Evolutionary conservation across 2,113 vertebrate species (phyloP).

Genomic region (Bos javanicus): DNA sequence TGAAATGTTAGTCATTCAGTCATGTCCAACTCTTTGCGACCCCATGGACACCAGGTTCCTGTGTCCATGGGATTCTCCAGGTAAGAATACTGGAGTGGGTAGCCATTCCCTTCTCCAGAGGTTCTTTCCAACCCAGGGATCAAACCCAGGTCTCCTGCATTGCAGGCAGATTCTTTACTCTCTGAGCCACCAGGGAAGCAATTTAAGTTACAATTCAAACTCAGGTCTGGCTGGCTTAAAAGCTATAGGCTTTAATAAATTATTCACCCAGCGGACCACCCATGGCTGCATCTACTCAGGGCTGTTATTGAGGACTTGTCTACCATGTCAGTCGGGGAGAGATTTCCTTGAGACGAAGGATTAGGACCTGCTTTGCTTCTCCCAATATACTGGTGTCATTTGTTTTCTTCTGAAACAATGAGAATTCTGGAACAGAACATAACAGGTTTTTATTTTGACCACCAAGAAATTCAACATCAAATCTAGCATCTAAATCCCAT

Average conservation of each 20-base stretch:
- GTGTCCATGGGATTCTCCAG: not conserved
- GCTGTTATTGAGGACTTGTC: not conserved
- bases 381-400: not conserved
- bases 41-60: not conserved
- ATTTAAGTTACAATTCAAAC: not conserved
- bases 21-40: not conserved
- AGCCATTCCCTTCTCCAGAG: not conserved
- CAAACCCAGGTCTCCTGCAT: not conserved
- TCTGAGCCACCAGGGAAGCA: not conserved
- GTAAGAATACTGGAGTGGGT: not conserved
- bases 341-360: not conserved
- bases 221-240: not conserved
- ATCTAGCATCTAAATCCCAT: not conserved
- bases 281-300: not conserved
- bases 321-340: not conserved
- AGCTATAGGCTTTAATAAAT: not conserved
- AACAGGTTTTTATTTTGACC: not conserved
- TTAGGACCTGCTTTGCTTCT: not conserved
- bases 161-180: not conserved
- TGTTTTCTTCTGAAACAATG: not conserved
- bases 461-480: not conserved
- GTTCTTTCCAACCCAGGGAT: not conserved
- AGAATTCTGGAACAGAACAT: not conserved
- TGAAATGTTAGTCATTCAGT: not conserved
- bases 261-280: not conserved